Percentiles rank a stretch among this genome's conserved stretches.
phyloP scores from a whole-genome alignment of 2,113 vertebrate species.

The Cyprinus carpio region DNA sequence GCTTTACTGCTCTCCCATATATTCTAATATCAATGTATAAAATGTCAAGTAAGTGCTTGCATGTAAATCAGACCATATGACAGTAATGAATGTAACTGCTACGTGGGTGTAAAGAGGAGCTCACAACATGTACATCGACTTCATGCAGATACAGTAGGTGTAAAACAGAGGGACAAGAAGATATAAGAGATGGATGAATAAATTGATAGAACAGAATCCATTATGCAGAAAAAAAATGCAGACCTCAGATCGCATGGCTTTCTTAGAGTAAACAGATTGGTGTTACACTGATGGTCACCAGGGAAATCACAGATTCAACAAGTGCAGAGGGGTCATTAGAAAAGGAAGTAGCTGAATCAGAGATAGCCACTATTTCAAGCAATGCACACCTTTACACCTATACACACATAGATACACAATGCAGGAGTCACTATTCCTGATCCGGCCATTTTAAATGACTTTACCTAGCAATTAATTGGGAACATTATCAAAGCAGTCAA shows the following conservation, averaged over 20 bases:
- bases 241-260: conserved; percentile 9
- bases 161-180: conserved; percentile 13
- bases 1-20: conserved; percentile 36
- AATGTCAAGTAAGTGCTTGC: conserved; percentile 68
- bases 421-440: neutral
- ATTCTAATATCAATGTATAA: conserved; percentile 56
- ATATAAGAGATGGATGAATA: conserved; percentile 45
- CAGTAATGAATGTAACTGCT: conserved; percentile 66
- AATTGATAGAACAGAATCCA: conserved; percentile 46
- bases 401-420: neutral
- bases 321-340: conserved; percentile 7
- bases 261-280: conserved; percentile 25
- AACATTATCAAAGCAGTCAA: neutral
- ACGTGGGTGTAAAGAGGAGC: conserved; percentile 57
- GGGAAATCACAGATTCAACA: conserved; percentile 41
- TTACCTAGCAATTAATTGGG: neutral
- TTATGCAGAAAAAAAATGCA: conserved; percentile 25
- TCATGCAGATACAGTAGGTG: no score
- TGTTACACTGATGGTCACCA: conserved; percentile 29
- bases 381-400: neutral
- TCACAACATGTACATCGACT: neutral
- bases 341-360: neutral
- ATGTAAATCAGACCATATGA: conserved; percentile 62
- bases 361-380: no score
- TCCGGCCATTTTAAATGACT: no score